These are phyloP conservation scores for Drosophila suzukii DNA, from an alignment of 1,140 invertebrate genomes.

Conservation along the genomic window DNA sequence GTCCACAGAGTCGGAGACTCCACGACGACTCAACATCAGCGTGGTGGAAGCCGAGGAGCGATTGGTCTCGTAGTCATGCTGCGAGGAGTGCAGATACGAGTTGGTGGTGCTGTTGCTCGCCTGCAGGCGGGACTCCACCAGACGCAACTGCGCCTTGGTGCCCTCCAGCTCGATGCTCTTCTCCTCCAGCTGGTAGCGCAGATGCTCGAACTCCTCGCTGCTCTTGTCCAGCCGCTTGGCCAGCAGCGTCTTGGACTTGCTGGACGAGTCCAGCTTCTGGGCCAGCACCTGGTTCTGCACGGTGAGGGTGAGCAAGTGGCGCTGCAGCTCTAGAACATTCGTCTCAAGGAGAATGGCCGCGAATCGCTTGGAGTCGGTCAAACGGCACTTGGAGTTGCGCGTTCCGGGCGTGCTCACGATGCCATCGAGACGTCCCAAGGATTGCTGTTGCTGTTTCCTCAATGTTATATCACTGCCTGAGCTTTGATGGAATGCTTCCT, in stretches of 20 bases:
- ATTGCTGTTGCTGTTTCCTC: constrained; percentile 47
- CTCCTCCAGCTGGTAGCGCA: constrained; percentile 93
- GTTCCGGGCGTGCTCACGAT: constrained; percentile 85
- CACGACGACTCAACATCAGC: constrained; percentile 74
- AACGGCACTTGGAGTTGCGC: constrained; percentile 85
- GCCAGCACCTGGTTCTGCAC: constrained; percentile 93
- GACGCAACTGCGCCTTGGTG: constrained; percentile 89
- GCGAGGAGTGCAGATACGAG: constrained; percentile 75
- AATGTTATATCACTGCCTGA: constrained; percentile 73
- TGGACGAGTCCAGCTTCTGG: constrained; percentile 88
- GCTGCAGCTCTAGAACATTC: constrained; percentile 92
- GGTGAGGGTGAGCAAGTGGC: constrained; percentile 92
- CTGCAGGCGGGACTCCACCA: constrained; percentile 86
- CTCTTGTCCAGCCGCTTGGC: constrained; percentile 89
- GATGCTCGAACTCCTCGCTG: constrained; percentile 91
- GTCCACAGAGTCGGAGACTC: constrained; percentile 65
- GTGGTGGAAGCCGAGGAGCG: constrained; percentile 82
- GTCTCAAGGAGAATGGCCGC: constrained; percentile 92
- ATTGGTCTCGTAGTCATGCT: constrained; percentile 82
- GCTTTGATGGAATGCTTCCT: constrained; percentile 83
- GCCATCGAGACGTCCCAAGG: constrained; percentile 85
- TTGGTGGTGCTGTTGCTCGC: constrained; percentile 60
- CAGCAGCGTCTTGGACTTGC: constrained; percentile 87
- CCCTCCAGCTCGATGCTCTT: constrained; percentile 93
- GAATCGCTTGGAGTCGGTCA: constrained; percentile 89